Evolutionary conservation across 1,140 invertebrate species (phyloP).

Genomic region (Paralvinella palmiformis): DNA sequence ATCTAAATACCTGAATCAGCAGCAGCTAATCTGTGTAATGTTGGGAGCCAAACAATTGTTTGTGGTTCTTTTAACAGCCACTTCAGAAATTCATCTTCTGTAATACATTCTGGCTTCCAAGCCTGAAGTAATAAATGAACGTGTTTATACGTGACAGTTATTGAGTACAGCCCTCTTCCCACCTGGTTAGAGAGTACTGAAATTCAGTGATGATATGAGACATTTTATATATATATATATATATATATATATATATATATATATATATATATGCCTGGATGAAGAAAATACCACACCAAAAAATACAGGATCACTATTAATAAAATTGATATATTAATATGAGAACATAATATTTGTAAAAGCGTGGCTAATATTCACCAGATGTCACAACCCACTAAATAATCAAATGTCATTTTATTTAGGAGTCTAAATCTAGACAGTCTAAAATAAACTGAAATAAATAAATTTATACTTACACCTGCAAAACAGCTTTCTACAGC

Average conservation of each 20-base stretch:
- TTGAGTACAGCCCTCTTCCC: too few species aligned
- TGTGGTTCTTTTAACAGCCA: constrained; percentile 61
- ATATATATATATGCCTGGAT: too few species aligned
- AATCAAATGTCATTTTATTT: background rate
- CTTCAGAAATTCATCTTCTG: constrained; percentile 54
- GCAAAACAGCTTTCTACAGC: constrained; percentile 60
- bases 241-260: too few species aligned
- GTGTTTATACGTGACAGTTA: background rate
- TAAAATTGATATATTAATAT: too few species aligned
- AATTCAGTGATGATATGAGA: too few species aligned
- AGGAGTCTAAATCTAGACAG: background rate
- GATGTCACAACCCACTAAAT: background rate
- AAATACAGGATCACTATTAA: too few species aligned
- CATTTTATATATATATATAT: too few species aligned
- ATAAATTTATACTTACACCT: constrained; percentile 51
- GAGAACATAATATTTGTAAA: too few species aligned
- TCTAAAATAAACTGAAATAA: background rate
- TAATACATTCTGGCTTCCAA: constrained; percentile 53
- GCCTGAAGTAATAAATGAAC: constrained; percentile 34
- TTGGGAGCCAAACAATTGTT: constrained; percentile 58
- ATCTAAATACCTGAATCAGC: constrained; percentile 53
- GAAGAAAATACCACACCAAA: too few species aligned
- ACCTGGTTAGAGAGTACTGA: too few species aligned
- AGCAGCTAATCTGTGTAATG: constrained; percentile 56
- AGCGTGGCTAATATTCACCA: background rate